These are phyloP conservation scores for Hippocampus comes DNA, from an alignment of 2,113 vertebrate genomes.

Conservation along the genomic window DNA sequence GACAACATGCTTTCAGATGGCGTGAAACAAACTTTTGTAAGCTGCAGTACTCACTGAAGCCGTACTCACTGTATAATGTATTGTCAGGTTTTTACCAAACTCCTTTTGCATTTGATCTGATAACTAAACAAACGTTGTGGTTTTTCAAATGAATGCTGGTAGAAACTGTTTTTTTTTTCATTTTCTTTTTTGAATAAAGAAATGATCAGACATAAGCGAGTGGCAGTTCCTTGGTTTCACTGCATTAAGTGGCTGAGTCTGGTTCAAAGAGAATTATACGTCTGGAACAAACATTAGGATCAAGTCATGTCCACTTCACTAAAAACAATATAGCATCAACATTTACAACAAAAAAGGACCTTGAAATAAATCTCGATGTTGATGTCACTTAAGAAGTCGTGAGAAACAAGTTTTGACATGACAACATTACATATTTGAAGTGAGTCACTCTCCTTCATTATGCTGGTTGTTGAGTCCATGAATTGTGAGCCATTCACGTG, in stretches of 20 bases:
- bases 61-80: neutral
- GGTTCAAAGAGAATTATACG: neutral
- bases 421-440: neutral
- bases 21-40: conserved; percentile 1
- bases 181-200: conserved; percentile 31
- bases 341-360: neutral
- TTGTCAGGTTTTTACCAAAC: conserved; percentile 15
- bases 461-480: conserved; percentile 10
- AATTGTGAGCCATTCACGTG: conserved; percentile 4
- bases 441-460: neutral
- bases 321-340: neutral
- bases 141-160: conserved; percentile 36
- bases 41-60: conserved; percentile 7
- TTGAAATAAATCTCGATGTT: neutral
- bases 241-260: neutral
- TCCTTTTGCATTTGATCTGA: conserved; percentile 22
- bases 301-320: neutral
- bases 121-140: conserved; percentile 30
- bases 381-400: neutral
- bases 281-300: neutral
- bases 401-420: neutral
- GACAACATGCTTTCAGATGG: neutral
- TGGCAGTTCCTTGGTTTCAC: conserved; percentile 15
- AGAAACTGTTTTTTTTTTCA: conserved; percentile 33
- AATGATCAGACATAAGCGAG: conserved; percentile 17